A percentile compares a stretch with the other conserved stretches of the same genome.
These are phyloP conservation scores for Cepphus grylle DNA, from an alignment of 2,113 vertebrate species.

Conservation along the genomic window DNA sequence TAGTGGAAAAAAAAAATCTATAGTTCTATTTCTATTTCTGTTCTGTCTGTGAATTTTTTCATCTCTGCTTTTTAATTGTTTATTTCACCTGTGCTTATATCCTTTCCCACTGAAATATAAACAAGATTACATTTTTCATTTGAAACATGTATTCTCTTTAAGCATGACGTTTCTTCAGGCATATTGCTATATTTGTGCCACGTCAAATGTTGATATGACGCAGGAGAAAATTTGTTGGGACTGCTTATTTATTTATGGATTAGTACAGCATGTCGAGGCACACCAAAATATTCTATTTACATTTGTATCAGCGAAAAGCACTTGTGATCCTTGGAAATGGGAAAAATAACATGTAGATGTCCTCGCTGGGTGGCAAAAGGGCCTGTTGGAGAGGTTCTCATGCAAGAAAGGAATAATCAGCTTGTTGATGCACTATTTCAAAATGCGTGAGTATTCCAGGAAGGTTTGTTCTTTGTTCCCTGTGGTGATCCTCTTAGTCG, in stretches of 20 bases:
- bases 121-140: not conserved
- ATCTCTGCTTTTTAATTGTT: slow-evolving; percentile 52
- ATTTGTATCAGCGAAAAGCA: slow-evolving; percentile 9
- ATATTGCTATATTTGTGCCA: slow-evolving; percentile 60
- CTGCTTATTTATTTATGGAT: slow-evolving; percentile 50
- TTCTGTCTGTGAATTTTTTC: slow-evolving; percentile 40
- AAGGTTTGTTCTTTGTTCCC: not conserved
- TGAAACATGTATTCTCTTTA: slow-evolving; percentile 57
- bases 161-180: slow-evolving; percentile 35
- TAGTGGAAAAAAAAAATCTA: not conserved
- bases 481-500: not conserved
- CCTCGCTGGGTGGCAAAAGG: not conserved
- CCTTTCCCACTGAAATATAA: slow-evolving; percentile 28
- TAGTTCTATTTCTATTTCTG: slow-evolving; percentile 39
- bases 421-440: not conserved
- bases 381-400: not conserved
- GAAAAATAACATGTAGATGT: not conserved
- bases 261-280: slow-evolving; percentile 10
- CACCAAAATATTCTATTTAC: slow-evolving; percentile 11
- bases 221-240: slow-evolving; percentile 5
- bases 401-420: not conserved
- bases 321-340: not conserved
- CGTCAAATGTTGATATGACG: slow-evolving; percentile 50
- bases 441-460: not conserved
- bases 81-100: slow-evolving; percentile 41